Evolutionary conservation across 2,113 vertebrate genomes (phyloP), one percentile per base, ranked within the genome.

Genomic region (Epinephelus fuscoguttatus): DNA sequence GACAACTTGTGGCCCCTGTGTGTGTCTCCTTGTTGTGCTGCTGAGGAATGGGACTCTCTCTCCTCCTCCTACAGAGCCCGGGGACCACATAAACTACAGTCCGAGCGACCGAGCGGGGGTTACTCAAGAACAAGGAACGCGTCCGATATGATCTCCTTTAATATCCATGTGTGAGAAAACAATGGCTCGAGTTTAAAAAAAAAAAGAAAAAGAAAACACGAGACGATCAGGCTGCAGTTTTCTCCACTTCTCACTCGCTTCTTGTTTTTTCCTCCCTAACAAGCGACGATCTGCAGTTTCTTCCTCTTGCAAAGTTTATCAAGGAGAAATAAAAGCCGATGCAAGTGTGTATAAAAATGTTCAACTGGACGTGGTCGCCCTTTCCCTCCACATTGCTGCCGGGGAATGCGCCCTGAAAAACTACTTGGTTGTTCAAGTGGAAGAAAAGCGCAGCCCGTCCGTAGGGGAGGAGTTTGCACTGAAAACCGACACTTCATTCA

Each of bases 401-500:
- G 91, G 92, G 92, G 94, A 94, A 94, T 95, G 94, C 89, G 92
- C 92, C 91, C 88, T 77, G 89, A 88, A 91, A 75, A 93, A 93
- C 88, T 85, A 93, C 89, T 92, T 90, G 91, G 90, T 89, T 83
- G 92, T 90, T 94, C 61, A 92, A 94, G 91, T 93, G 93, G 93
- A 94, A 92, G 91, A 91, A 92, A 90, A 89, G 89, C 89, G 88
- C 93, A 92, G 92, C 89, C 82, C 70, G 92, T 91, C 90, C 91
- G 85, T 85, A 92, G 94, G 94, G 95, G 94, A 93, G 95, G 95
- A 94, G 95, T 95, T 93, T 75, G 77, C 47, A 59, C 88, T 95
- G 95, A 94, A 96, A 96, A 92, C 90, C 93, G 94, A 95, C 94
- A 94, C 95, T 95, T 91, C 85, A 93, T 94, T 94, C 92, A 94